Base-by-base conservation (phyloP, 2,797 vertebrate species). In the Hydrocynus forskahlii region DNA sequence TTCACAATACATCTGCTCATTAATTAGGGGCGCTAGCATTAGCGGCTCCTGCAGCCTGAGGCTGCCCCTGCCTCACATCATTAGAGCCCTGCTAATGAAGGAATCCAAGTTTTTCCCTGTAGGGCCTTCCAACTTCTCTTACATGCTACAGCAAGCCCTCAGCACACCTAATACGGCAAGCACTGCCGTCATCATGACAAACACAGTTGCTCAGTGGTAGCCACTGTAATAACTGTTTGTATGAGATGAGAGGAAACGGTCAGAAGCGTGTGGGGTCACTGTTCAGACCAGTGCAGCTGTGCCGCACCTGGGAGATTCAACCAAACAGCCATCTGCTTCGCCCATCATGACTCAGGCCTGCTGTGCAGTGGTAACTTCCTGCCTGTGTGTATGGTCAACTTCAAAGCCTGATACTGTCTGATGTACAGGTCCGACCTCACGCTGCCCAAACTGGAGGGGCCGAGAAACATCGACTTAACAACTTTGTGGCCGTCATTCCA, bases 11-110 rank as follows among this genome's bases (percentile, higher is more conserved):
- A 78, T 84, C 21, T 57, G 73, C 70, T 82, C 71, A 81, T 87
- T 84, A 89, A 90, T 86, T 78, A 86, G 67, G 55, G 23, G 78
- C 29, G 21, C 73, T 70, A 83, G 83, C 85, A 69, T 80, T 69
- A 23, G 25, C 81, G 73, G 88, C 83, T 64, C 13, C 71, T 12
- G 74, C 54, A 54, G 78, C 63, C 77, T 21, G 55, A 82, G 82
- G 82, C 81, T 60, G 69, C 81, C 74, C 69, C 75, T 82, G 76
- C 75, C 70, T 85, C 63, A 73, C 69, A 85, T 82, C 86, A 81
- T 73, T 38, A 82, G 60, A 76, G 76, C 75, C 68, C 60, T 50
- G 59, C 81, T 83, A 76, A 86, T 83, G 77, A 84, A 86, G 80
- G 57, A 86, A 81, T 80, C 75, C 79, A 85, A 82, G 88, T 75